These are phyloP conservation scores for Epinephelus malabaricus DNA, from an alignment of 2,797 vertebrate species.

Conservation along the genomic window DNA sequence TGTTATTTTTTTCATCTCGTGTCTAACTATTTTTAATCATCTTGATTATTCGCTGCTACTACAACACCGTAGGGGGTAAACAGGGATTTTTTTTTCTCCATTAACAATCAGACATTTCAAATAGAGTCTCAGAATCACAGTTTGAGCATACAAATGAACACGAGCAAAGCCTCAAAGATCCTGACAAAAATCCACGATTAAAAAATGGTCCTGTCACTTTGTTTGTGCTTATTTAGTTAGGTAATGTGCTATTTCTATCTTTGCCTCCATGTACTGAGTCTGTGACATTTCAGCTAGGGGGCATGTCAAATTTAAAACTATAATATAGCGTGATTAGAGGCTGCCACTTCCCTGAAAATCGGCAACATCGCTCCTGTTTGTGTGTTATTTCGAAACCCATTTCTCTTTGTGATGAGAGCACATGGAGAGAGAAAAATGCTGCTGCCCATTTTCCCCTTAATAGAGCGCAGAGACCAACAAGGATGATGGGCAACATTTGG, in stretches of 20 bases:
- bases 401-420: conserved; percentile 19
- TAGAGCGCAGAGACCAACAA: conserved; percentile 20
- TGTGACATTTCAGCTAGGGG: conserved; percentile 26
- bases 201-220: conserved; percentile 8
- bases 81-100: neutral
- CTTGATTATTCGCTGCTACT: conserved; percentile 14
- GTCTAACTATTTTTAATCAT: conserved; percentile 23
- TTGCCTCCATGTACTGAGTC: conserved; percentile 1
- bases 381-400: conserved; percentile 44
- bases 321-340: conserved; percentile 29
- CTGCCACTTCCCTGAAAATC: conserved; percentile 18
- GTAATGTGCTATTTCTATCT: conserved; percentile 30
- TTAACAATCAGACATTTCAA: conserved; percentile 17
- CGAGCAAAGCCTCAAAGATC: conserved; percentile 32
- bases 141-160: conserved; percentile 17
- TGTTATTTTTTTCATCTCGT: conserved; percentile 5
- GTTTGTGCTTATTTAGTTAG: conserved; percentile 21
- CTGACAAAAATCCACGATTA: conserved; percentile 15
- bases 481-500: neutral
- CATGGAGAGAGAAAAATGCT: neutral
- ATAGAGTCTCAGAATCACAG: conserved; percentile 3
- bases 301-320: conserved; percentile 38
- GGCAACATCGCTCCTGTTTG: conserved; percentile 23
- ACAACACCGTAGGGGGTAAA: conserved; percentile 5
- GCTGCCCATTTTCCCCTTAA: conserved; percentile 14